Base-by-base conservation (phyloP, 2,888 invertebrate species). In the Byasa hedistus region DNA sequence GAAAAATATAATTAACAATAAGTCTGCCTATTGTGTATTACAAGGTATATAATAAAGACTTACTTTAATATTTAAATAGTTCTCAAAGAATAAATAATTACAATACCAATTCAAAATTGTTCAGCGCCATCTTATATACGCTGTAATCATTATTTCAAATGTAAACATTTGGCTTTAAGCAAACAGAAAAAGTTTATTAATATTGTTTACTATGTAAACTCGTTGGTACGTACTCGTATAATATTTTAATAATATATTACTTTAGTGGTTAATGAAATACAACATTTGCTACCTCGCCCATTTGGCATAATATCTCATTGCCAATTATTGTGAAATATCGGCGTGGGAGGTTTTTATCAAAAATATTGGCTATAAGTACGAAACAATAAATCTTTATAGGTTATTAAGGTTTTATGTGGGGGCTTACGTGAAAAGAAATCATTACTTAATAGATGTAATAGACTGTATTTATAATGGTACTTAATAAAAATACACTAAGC, bases 181-280 rank as follows among this genome's bases (percentile, higher is more conserved):
- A 66, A 63, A 66, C 62, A 58, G 39, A 62, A 66, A 66, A 66
- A 54, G 54, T 55, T 62, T 66, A 62, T 61, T 63, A 66, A 57
- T 61, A 55, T 55, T 66, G 55, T 62, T 62, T 66, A 59, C 62
- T 59, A 39, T 58, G 51, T 54, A 63, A 62, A 39, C 62, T 52
- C 39, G 62, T 62, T 48, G 54, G 62, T 55, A 59, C 62, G 55
- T 12, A 39, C 15, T 12, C 39, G 15, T 66, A 54, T 57, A 66
- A 66, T 63, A 62, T 62, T 66, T 66, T 36, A 62, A 59, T 62
- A 55, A 62, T 66, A 63, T 63, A 63, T 62, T 62, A 62, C 59
- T 63, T 62, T 62, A n/a, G 62, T 55, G 62, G 66, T 66, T 63
- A 62, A 66, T 63, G 61, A 44, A 66, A 66, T 66, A 66, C 58